Percentiles rank a stretch among this genome's conserved stretches.
Evolutionary conservation across 37 sponge, comb jelly and placozoan genomes (phyloP).

Genomic region (Ianthella basta): DNA sequence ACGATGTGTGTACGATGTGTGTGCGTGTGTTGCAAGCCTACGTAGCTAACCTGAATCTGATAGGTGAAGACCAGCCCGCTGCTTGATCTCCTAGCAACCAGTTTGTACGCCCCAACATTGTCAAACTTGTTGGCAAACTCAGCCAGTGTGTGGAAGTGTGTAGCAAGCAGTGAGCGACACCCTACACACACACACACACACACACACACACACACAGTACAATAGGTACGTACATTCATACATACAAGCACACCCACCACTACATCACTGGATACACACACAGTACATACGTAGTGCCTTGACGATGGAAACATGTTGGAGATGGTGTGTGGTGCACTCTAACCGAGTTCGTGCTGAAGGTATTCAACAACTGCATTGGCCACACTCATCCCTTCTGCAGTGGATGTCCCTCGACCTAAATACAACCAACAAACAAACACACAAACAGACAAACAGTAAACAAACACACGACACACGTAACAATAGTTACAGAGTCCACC

Average conservation of each 20-base stretch:
- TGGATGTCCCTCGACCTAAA: slow-evolving; percentile 81
- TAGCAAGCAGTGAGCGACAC: slow-evolving; percentile 73
- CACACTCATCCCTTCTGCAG: slow-evolving; percentile 73
- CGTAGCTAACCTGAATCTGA: slow-evolving; percentile 41
- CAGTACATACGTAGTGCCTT: neutral
- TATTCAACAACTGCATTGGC: slow-evolving; percentile 77
- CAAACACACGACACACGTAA: neutral
- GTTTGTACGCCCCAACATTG: slow-evolving; percentile 44
- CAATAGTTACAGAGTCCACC: too few relatives aligned
- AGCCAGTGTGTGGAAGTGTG: slow-evolving; percentile 72
- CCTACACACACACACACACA: slow-evolving; percentile 47
- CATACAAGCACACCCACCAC: slow-evolving; percentile 19
- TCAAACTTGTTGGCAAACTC: neutral
- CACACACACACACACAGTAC: slow-evolving; percentile 34
- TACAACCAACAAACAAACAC: neutral
- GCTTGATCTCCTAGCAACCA: slow-evolving; percentile 43
- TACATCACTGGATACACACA: neutral
- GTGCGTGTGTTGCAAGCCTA: too few relatives aligned
- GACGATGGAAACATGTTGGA: too few relatives aligned
- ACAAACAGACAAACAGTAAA: slow-evolving; percentile 14
- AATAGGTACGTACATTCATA: too few relatives aligned
- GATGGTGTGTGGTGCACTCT: too few relatives aligned
- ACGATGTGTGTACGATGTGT: too few relatives aligned
- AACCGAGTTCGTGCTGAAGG: slow-evolving; percentile 63
- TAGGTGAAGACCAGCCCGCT: slow-evolving; percentile 60